Evolutionary conservation across 2,113 vertebrate species (phyloP).

Genomic region (Scolopax mira): DNA sequence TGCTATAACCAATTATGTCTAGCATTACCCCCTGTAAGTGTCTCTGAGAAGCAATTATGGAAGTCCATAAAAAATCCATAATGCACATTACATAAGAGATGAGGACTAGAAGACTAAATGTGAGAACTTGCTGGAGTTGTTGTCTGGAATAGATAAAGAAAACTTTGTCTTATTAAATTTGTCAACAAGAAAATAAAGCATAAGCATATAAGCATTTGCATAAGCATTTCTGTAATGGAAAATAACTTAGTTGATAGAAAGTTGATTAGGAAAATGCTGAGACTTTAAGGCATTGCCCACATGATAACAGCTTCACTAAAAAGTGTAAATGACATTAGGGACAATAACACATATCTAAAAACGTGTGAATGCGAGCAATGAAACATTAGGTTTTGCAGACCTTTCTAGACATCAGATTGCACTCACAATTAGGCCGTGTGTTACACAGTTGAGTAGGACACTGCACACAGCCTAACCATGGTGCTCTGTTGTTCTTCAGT

Average conservation of each 20-base stretch:
- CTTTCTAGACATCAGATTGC: neutral
- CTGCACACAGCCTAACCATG: neutral
- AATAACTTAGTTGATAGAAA: neutral
- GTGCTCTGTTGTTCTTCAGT: fast-evolving
- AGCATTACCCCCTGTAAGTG: neutral
- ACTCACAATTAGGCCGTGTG: neutral
- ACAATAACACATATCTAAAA: neutral
- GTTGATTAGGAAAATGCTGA: neutral
- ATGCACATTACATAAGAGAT: neutral
- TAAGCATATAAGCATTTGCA: neutral
- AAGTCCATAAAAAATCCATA: neutral
- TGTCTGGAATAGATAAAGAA: neutral
- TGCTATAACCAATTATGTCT: neutral
- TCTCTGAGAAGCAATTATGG: neutral
- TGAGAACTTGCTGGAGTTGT: neutral
- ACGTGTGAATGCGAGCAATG: fast-evolving
- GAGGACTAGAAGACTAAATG: neutral
- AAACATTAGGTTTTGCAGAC: neutral
- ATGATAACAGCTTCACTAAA: neutral
- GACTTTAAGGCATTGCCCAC: neutral
- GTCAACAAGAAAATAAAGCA: neutral
- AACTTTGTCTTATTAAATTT: neutral
- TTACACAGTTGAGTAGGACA: fast-evolving
- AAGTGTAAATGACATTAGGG: neutral
- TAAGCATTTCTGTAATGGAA: neutral